Evolutionary conservation across 2,888 invertebrate genomes (phyloP), one percentile per base, ranked within the genome.

Genomic region (Copidosoma aretas): DNA sequence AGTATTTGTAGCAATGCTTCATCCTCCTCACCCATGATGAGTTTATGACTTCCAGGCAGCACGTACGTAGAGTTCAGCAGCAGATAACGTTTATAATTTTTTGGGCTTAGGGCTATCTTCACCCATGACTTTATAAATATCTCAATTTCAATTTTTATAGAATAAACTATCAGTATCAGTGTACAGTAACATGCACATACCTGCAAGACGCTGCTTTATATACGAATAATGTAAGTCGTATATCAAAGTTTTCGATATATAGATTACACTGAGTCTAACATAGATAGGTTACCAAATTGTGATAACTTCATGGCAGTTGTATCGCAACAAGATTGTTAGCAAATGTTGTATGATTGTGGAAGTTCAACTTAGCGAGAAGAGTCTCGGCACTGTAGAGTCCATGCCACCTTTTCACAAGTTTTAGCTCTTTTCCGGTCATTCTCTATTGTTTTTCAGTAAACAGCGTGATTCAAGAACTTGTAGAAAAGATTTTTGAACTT

Each of bases 401-500:
- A 14, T 77, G 73, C 80, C 80, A 82, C 58, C 79, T 75, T 8
- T 77, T 79, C 24, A 80, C 60, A 39, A 82, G 67, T 66, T 76
- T 79, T 73, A 39, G 75, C 78, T 60, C 77, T 71, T 68, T 79
- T 79, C 68, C 78, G 74, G 10, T 80, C 75, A 67, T 79, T 81
- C 72, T 80, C 79, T 75, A 82, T 78, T 0, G 78, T 79, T 70
- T 84, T 83, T 0, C 83, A 82, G 72, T 79, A 83, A 1, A 82
- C 73, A 0, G 80, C 72, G 71, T 84, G 84, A 56, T 81, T 83
- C 77, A 82, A 79, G 14, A 82, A 71, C 73, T 84, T 84, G 67
- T 74, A 84, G 67, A 81, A 80, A 72, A 82, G 78, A 77, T 82
- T 83, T 72, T 82, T 78, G 73, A 82, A 84, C 19, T 79, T 75